Base-by-base conservation (phyloP, 2,888 invertebrate species). In the Agriotes lineatus region DNA sequence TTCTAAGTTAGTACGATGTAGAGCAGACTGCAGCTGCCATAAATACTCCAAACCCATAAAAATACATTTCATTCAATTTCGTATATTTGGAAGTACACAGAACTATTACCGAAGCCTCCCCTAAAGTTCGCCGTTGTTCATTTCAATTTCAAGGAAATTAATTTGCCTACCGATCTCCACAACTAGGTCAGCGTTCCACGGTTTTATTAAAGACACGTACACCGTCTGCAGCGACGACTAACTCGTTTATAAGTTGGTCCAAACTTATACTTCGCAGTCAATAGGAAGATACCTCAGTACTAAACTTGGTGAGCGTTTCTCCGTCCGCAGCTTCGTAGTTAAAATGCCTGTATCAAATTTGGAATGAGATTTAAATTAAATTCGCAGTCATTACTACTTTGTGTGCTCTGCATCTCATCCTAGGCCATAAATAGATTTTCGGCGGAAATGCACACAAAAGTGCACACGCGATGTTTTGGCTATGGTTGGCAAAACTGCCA, bases 141-240 rank as follows among this genome's bases (percentile, higher is more conserved):
- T 48, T 48, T 48, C 22, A 48, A 48, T 48, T 48, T 48, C n/a
- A 48, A 25, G 48, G 12, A 48, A 48, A 48, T 48, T 48, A 48
- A 48, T 48, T 48, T 25, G 48, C 22, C 22, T 1, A 19, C n/a
- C 20, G 48, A 48, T 48, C 19, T 48, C 22, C 48, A 18, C 1
- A 48, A 48, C 12, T 48, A 48, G 48, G 48, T 48, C 48, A 19
- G 3, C 42, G 42, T 14, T 25, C 7, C 7, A 25, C 3, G 25
- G 39, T 12, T 48, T 48, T 48, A 48, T 25, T 48, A 48, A 22
- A 48, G n/a, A 2, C 20, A 4, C 22, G 48, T 48, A 25, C 48
- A 10, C 22, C 22, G 20, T 20, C 25, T 48, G 12, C 48, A 48
- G 12, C 20, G 48, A 48, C 22, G 48, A 48, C 22, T 22, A 48